Evolutionary conservation across 2,888 invertebrate species (phyloP), one percentile per base, ranked within the genome.

Genomic region (Noctua pronuba): DNA sequence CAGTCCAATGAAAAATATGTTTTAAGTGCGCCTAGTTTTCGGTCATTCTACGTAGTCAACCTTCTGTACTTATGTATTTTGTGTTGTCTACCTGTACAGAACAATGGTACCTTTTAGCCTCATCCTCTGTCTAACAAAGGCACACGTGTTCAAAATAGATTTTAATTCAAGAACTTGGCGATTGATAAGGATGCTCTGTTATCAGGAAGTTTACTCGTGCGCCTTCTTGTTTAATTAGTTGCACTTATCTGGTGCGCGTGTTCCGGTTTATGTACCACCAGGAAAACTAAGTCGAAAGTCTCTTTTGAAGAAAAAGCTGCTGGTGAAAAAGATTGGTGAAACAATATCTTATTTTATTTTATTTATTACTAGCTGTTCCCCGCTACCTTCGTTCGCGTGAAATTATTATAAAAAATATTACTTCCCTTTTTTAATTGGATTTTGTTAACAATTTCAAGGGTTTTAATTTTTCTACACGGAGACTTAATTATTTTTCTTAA

Each of bases 121-220:
- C 72, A 64, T 78, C 79, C 66, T 77, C 66, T 66, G 66, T 1
- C 71, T 18, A 31, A 31, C 46, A 87, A 83, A 70, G 77, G 10
- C 66, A 75, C 88, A 88, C 88, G 87, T 87, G 87, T 87, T 52
- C 62, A 49, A 81, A 71, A 49, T 55, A 77, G 35, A 74, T 73
- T 77, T 82, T 79, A 79, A 80, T 84, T 84, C 74, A 71, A 72
- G 55, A 75, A 73, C 75, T 65, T 35, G 35, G 75, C 66, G 74
- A 68, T 84, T 62, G 80, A 88, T 83, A 81, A 86, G 75, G 41
- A 77, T 49, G 65, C 66, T 0, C 41, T 79, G 55, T 65, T 62
- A 64, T 84, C 79, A 69, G 64, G 66, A 79, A 86, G 84, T 86
- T 86, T 64, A 73, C 79, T 58, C 58, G 62, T 58, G 77, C 24